These are phyloP conservation scores for Ennomos quercinarius DNA, from an alignment of 2,888 invertebrate species.

Conservation along the genomic window DNA sequence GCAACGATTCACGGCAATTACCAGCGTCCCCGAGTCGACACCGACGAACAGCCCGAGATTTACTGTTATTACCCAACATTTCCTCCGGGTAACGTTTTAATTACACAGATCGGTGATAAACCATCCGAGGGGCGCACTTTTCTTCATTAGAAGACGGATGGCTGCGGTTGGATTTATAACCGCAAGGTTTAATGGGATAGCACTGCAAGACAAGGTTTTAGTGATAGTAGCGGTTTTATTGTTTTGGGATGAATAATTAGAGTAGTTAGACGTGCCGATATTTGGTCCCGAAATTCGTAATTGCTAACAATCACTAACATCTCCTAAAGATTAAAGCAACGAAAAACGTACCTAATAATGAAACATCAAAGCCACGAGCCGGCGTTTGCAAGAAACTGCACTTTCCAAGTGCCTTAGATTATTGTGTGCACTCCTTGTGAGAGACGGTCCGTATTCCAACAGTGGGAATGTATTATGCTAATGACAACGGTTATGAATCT, in stretches of 20 bases:
- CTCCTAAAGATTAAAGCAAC: too few relatives aligned
- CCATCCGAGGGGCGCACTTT: constrained; percentile 83
- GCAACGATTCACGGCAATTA: constrained; percentile 51
- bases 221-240: constrained; percentile 18
- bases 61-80: constrained; percentile 84
- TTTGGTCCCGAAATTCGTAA: too few relatives aligned
- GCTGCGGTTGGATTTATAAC: constrained; percentile 71
- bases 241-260: constrained; percentile 12
- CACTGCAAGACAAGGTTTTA: constrained; percentile 31
- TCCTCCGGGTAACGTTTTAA: constrained; percentile 85
- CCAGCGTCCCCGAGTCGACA: constrained; percentile 21
- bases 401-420: too few relatives aligned
- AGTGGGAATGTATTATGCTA: too few relatives aligned
- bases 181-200: constrained; percentile 61
- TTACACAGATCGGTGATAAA: constrained; percentile 85
- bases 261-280: neutral
- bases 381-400: too few relatives aligned
- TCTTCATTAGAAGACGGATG: constrained; percentile 84
- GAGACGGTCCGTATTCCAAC: too few relatives aligned
- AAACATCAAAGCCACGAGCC: too few relatives aligned
- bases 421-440: too few relatives aligned
- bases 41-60: constrained; percentile 58
- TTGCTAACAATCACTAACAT: too few relatives aligned
- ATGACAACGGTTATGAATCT: too few relatives aligned
- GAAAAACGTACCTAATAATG: too few relatives aligned